Percentiles rank a stretch among this genome's conserved stretches.
phyloP scores from a whole-genome alignment of 1,140 invertebrate genomes.

The Plutomurus gul region DNA sequence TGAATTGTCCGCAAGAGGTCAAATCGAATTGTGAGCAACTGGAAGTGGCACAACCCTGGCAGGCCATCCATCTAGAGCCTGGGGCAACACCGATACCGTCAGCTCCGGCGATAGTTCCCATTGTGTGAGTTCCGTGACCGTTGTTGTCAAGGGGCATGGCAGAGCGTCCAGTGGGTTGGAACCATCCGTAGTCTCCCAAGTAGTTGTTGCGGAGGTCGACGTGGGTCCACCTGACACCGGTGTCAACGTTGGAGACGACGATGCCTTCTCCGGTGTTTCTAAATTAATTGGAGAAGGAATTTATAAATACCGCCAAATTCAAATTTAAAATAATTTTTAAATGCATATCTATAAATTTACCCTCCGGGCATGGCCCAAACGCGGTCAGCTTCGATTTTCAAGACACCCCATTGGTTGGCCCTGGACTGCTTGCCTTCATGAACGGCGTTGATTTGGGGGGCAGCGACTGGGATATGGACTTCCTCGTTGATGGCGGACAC shows the following conservation, averaged over 20 bases:
- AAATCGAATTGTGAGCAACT: constrained; percentile 15
- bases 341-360: too few relatives aligned
- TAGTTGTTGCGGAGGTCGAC: constrained; percentile 14
- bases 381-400: constrained; percentile 31
- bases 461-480: neutral
- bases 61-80: constrained; percentile 34
- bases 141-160: neutral
- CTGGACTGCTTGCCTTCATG: neutral
- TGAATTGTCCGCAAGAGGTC: constrained; percentile 32
- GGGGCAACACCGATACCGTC: constrained; percentile 40
- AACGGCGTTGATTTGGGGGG: neutral
- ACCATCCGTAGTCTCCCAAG: constrained; percentile 21
- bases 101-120: neutral
- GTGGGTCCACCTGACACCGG: constrained; percentile 32
- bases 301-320: too few relatives aligned
- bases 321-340: too few relatives aligned
- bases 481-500: neutral
- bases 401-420: constrained; percentile 37
- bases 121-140: constrained; percentile 32
- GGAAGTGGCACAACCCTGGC: constrained; percentile 35
- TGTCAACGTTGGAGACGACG: constrained; percentile 39
- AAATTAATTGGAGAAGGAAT: too few relatives aligned
- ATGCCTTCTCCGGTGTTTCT: constrained; percentile 3
- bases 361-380: constrained; percentile 35
- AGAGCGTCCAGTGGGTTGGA: neutral